Conservation (phyloP, 1,140 invertebrate species). For the Diachasma alloeum region DNA sequence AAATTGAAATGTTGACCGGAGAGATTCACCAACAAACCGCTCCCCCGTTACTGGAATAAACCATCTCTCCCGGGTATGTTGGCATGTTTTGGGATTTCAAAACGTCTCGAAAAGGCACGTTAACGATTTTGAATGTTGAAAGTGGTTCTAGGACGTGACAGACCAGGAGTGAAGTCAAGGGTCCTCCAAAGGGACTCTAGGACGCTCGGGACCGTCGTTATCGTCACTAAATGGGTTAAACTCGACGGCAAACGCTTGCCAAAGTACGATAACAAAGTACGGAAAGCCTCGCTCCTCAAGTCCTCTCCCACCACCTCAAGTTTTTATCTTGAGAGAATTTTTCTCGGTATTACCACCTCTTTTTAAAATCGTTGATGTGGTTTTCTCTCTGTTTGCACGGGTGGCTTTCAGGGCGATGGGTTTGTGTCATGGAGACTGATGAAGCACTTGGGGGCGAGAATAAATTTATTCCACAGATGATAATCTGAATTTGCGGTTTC, state of each 20-base stretch:
- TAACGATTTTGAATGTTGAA: not conserved
- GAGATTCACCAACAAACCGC: too few species aligned
- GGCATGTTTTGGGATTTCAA: not conserved
- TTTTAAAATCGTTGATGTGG: not conserved
- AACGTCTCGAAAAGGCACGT: not conserved
- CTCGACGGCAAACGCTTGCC: slow-evolving; percentile 27
- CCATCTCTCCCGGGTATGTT: not conserved
- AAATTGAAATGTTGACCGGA: too few species aligned
- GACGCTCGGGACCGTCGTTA: slow-evolving; percentile 38
- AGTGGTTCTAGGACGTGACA: slow-evolving; percentile 22
- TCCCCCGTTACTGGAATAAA: too few species aligned
- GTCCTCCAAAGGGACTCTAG: not conserved
- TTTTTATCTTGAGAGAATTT: not conserved
- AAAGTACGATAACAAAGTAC: slow-evolving; percentile 7
- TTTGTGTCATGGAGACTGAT: not conserved
- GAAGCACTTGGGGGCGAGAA: not conserved
- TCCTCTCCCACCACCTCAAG: not conserved
- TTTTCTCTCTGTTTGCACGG: not conserved
- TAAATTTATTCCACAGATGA: too few species aligned
- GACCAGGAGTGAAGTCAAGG: not conserved
- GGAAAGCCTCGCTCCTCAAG: not conserved
- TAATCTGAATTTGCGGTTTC: too few species aligned
- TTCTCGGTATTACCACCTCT: not conserved
- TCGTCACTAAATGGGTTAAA: slow-evolving; percentile 49
- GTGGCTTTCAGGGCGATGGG: not conserved